Percentiles rank a stretch among this genome's conserved stretches.
These are phyloP conservation scores for Amiota minor DNA, from an alignment of 2,888 invertebrate species.

Conservation along the genomic window DNA sequence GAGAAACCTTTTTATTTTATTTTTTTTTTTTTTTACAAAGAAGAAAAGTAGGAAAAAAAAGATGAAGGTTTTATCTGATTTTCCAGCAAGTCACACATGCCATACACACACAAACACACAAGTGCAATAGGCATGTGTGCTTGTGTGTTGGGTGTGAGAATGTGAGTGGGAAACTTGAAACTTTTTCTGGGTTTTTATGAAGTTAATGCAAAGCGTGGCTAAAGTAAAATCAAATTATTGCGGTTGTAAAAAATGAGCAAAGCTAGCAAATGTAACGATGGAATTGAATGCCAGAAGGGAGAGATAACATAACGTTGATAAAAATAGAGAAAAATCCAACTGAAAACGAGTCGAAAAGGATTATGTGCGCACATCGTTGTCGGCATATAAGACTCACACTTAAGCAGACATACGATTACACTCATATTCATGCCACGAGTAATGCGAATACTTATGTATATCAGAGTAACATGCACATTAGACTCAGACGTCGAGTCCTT, in stretches of 20 bases:
- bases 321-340: slow-evolving; percentile 1
- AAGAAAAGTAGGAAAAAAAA: slow-evolving; percentile 16
- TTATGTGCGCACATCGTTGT: slow-evolving; percentile 18
- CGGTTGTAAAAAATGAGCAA: slow-evolving; percentile 46
- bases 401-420: not conserved
- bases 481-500: not conserved
- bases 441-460: not conserved
- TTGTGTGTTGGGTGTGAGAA: slow-evolving; percentile 27
- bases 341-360: slow-evolving; percentile 12
- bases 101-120: not conserved
- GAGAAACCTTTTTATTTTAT: no score
- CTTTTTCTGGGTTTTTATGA: slow-evolving; percentile 53
- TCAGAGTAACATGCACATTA: not conserved
- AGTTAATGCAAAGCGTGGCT: slow-evolving; percentile 57
- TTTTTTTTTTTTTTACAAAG: not conserved
- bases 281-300: slow-evolving; percentile 52
- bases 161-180: slow-evolving; percentile 56
- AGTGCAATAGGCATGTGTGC: slow-evolving; percentile 21
- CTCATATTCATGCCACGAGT: not conserved
- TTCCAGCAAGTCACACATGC: slow-evolving; percentile 14
- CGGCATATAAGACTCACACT: slow-evolving; percentile 4
- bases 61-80: slow-evolving; percentile 23
- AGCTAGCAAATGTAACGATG: slow-evolving; percentile 32
- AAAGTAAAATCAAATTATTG: slow-evolving; percentile 65
- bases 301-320: slow-evolving; percentile 44